These are phyloP conservation scores for Hemicordylus capensis DNA, from an alignment of 2,113 vertebrate species.

Conservation along the genomic window DNA sequence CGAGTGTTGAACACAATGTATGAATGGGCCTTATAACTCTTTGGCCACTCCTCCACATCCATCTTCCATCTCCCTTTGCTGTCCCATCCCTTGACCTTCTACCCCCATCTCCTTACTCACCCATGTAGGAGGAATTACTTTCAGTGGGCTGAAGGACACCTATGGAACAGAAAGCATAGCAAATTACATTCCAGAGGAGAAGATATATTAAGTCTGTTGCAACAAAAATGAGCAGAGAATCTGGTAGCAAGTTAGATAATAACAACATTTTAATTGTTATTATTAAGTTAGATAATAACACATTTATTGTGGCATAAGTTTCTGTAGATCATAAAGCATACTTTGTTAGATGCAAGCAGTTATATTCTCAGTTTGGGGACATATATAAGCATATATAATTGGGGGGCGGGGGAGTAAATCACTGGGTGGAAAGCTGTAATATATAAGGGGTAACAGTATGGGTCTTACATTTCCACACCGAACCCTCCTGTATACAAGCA, in stretches of 20 bases:
- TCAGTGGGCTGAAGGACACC: background rate
- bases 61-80: background rate
- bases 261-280: too few species aligned
- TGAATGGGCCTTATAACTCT: too few species aligned
- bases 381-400: background rate
- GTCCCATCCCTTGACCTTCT: background rate
- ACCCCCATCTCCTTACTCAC: background rate
- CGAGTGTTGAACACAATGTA: too few species aligned
- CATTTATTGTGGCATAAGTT: background rate
- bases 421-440: background rate
- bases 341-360: background rate
- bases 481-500: too few species aligned
- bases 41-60: rapidly evolving
- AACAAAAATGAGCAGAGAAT: background rate
- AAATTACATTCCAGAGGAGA: background rate
- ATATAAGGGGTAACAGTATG: background rate
- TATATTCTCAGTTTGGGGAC: background rate
- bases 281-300: too few species aligned
- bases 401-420: background rate
- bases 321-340: background rate
- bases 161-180: background rate
- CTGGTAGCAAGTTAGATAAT: background rate
- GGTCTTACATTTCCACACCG: background rate
- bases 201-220: background rate
- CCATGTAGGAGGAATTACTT: background rate